Base-by-base conservation (phyloP, 1,140 invertebrate species). In the Drosophila yakuba region DNA sequence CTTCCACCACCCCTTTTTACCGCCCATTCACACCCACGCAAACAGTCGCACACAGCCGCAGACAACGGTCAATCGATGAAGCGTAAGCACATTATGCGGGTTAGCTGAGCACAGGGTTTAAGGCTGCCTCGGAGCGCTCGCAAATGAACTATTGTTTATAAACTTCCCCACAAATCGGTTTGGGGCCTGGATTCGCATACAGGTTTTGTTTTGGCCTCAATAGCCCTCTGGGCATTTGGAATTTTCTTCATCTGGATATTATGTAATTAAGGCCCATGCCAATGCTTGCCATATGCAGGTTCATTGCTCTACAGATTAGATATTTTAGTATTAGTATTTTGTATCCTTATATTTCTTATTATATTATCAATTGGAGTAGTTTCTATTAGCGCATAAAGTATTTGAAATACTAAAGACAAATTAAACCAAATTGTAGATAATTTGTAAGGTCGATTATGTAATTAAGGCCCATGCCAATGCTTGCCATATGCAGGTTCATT, bases 61-160 rank as follows among this genome's bases (percentile, higher is more conserved):
- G 68, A 72, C 79, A 72, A 47, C 71, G 80, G 78, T 54, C 79
- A 79, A 77, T 69, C 84, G 86, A 89, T 88, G 86, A 80, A 74
- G 78, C 57, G 68, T 56, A 52, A 58, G 72, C 50, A 69, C 73
- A 80, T 83, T 89, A 89, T 88, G 84, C 84, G 80, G 84, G 82
- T 64, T 72, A 64, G 50, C 63, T 68, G 55, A 44, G 20, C 32
- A 60, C 23, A 25, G 60, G 60, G 64, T 47, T 51, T 44, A 41
- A 44, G 45, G 60, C 32, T 20, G 50, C 60, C 60, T 51, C 15
- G 10, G 45, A 60, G 43, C 59, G 41, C 43, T 74, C 63, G 71
- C 63, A 85, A 89, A 89, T 88, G 80, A 88, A 88, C 80, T 88
- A 88, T 89, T 89, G 84, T 89, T 77, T 83, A 82, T 86, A 81